These are phyloP conservation scores for Heteromormyrus szaboi DNA, from an alignment of 2,797 vertebrate genomes.

Conservation along the genomic window DNA sequence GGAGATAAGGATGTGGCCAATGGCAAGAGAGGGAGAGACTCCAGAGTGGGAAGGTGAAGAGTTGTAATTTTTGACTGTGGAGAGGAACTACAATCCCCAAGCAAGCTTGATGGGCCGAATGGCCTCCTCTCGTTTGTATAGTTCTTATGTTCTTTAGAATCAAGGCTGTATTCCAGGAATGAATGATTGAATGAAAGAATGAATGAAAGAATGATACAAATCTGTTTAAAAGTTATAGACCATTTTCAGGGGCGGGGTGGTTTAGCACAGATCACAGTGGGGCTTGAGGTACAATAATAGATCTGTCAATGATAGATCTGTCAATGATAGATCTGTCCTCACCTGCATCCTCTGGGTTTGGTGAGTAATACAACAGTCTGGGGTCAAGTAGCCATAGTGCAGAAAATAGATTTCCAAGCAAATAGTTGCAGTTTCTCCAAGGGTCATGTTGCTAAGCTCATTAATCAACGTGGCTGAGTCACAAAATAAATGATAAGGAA, in stretches of 20 bases:
- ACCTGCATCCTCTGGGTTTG: neutral
- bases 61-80: neutral
- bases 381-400: neutral
- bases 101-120: too few species aligned
- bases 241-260: neutral
- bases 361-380: neutral
- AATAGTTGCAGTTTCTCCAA: neutral
- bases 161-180: neutral
- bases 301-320: too few species aligned
- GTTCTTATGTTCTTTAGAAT: neutral
- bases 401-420: neutral
- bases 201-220: neutral
- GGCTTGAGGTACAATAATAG: neutral
- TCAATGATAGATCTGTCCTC: neutral
- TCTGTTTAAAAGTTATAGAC: neutral
- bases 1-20: neutral
- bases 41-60: neutral
- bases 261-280: neutral
- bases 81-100: neutral
- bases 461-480: neutral
- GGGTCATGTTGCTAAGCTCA: neutral
- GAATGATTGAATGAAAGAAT: neutral
- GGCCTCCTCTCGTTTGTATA: too few species aligned
- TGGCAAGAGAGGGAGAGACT: neutral
- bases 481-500: neutral